These are phyloP conservation scores for Probaryconus sp. DNA, from an alignment of 1,140 invertebrate species.

Conservation along the genomic window DNA sequence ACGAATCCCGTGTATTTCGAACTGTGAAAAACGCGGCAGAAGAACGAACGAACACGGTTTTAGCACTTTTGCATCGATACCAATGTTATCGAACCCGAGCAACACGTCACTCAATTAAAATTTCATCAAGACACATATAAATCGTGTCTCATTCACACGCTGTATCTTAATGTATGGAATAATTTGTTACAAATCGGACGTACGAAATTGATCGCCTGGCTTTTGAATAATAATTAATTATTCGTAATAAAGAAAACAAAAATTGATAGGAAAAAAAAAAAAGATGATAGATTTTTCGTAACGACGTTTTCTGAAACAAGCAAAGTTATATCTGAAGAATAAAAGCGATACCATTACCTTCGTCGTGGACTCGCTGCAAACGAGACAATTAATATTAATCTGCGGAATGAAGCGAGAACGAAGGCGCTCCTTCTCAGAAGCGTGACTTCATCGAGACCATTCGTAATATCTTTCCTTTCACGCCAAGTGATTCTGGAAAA, in stretches of 20 bases:
- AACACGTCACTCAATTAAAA: conserved; percentile 14
- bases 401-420: conserved; percentile 49
- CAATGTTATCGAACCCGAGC: background rate
- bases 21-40: conserved; percentile 17
- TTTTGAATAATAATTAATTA: too few species aligned
- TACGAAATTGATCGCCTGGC: too few species aligned
- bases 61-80: background rate
- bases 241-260: too few species aligned
- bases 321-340: conserved; percentile 23
- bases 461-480: conserved; percentile 59
- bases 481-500: conserved; percentile 58
- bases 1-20: conserved; percentile 7
- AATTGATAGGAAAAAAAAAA: too few species aligned
- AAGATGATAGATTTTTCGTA: too few species aligned
- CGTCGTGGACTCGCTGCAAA: conserved; percentile 36
- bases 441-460: conserved; percentile 56
- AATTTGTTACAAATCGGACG: too few species aligned
- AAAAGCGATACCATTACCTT: conserved; percentile 33
- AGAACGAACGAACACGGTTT: conserved; percentile 11
- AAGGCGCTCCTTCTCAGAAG: conserved; percentile 59
- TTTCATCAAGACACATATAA: too few species aligned
- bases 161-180: conserved; percentile 1
- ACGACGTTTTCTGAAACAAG: too few species aligned
- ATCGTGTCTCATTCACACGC: too few species aligned
- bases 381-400: conserved; percentile 65